These are phyloP conservation scores for Lytechinus pictus DNA, from an alignment of 35 echinoderm and acorn worm genomes.

Conservation along the genomic window DNA sequence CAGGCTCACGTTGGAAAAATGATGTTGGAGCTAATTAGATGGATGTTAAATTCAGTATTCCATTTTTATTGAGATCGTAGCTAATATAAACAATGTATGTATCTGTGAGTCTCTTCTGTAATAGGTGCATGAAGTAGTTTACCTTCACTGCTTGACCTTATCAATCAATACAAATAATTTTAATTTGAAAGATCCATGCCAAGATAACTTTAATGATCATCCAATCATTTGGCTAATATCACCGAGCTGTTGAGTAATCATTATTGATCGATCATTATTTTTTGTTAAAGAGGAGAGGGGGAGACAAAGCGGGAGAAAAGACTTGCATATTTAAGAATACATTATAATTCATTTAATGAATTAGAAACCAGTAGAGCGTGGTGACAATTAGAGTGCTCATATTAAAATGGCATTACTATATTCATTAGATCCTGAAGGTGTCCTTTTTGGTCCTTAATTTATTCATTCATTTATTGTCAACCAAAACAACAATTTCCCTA, in stretches of 20 bases:
- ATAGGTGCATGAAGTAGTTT: not conserved
- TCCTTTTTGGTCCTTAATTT: not conserved
- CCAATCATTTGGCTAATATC: not conserved
- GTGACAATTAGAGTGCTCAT: not conserved
- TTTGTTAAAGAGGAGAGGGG: not conserved
- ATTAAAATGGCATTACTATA: not conserved
- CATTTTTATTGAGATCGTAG: not conserved
- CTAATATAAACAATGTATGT: not conserved
- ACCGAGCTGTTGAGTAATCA: not conserved
- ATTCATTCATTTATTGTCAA: not conserved
- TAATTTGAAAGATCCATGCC: not conserved
- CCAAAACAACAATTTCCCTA: not conserved
- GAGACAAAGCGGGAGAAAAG: not conserved
- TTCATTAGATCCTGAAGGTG: not conserved
- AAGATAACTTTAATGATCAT: not conserved
- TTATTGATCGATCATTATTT: not conserved
- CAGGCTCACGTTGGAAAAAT: not conserved
- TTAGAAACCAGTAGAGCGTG: not conserved
- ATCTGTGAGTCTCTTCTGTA: not conserved
- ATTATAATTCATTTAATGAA: not conserved
- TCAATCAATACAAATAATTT: not conserved
- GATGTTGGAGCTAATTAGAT: not conserved
- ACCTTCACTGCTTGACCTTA: not conserved
- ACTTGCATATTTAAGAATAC: not conserved
- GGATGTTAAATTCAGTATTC: conserved; percentile 4